Conservation (phyloP, 2,113 vertebrate species). For the Pelusios castaneus region DNA sequence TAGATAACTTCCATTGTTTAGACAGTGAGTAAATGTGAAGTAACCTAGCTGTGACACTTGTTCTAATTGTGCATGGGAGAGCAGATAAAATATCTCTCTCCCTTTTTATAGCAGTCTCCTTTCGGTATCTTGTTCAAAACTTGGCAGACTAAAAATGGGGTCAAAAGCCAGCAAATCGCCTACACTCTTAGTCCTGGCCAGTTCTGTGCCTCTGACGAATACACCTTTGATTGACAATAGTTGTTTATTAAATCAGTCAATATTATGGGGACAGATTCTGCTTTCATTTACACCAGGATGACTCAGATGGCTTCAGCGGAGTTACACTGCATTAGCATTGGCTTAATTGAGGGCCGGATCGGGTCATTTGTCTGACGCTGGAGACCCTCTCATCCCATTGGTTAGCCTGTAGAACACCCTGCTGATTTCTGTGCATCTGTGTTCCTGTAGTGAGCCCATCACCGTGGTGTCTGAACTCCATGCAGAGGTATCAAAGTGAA, state of each 20-base stretch:
- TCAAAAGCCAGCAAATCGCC: background rate
- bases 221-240: background rate
- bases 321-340: background rate
- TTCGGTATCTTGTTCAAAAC: background rate
- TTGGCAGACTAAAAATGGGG: background rate
- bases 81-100: background rate
- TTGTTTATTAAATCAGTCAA: rapidly evolving
- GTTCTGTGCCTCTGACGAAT: background rate
- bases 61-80: background rate
- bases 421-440: background rate
- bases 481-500: background rate
- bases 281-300: background rate
- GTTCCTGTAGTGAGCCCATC: background rate
- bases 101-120: background rate
- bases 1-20: background rate
- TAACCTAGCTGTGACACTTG: rapidly evolving
- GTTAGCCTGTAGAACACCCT: background rate
- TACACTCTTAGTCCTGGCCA: background rate
- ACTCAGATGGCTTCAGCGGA: rapidly evolving
- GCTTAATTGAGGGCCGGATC: background rate
- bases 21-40: background rate
- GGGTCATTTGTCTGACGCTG: rapidly evolving
- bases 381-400: background rate
- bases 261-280: rapidly evolving
- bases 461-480: background rate